Evolutionary conservation across 2,113 vertebrate genomes (phyloP).

Genomic region (Lipophrys pholis): DNA sequence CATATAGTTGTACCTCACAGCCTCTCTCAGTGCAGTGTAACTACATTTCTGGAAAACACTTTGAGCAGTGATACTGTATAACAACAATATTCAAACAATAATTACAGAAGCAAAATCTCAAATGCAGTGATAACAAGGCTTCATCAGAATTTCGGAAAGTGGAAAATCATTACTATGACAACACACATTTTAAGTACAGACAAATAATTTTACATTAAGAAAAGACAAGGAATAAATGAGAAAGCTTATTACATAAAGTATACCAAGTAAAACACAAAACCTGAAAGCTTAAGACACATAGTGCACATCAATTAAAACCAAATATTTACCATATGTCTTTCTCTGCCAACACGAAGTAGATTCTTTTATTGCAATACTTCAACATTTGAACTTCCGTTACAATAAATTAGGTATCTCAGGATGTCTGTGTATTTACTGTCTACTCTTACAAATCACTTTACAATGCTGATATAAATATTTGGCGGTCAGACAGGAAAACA

Average conservation of each 20-base stretch:
- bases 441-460: neutral
- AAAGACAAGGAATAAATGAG: neutral
- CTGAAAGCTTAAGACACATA: slow-evolving; percentile 8
- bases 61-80: neutral
- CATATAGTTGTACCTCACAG: neutral
- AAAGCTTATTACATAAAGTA: neutral
- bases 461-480: neutral
- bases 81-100: neutral
- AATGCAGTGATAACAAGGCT: neutral
- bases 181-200: slow-evolving; percentile 30
- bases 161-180: slow-evolving; percentile 4
- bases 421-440: neutral
- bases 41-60: neutral
- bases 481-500: neutral
- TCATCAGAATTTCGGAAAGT: neutral
- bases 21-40: neutral
- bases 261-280: slow-evolving; percentile 1
- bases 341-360: neutral
- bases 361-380: slow-evolving; percentile 1
- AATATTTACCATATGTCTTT: neutral
- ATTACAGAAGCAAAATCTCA: neutral
- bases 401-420: neutral
- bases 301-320: slow-evolving; percentile 3
- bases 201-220: slow-evolving; percentile 15
- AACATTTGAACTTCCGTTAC: neutral